phyloP scores from a whole-genome alignment of 2,797 vertebrate genomes.

The Eremophila alpestris region DNA sequence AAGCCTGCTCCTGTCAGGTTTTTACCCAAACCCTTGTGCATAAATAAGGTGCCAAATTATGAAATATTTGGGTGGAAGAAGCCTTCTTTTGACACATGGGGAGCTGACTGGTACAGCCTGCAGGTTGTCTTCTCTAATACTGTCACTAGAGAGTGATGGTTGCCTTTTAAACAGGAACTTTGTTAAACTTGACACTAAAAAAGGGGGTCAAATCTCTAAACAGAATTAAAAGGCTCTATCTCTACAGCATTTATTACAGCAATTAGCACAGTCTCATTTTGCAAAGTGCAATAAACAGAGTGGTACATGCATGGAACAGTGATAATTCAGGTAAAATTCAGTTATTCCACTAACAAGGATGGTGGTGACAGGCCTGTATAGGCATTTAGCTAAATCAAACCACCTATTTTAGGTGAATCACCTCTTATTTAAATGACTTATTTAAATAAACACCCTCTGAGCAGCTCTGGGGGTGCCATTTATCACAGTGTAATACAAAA shows the following conservation, averaged over 20 bases:
- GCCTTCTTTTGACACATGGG: accelerated
- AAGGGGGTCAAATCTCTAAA: slow-evolving; percentile 35
- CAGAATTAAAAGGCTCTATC: slow-evolving; percentile 9
- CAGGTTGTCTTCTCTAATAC: neutral
- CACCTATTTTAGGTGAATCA: slow-evolving; percentile 96
- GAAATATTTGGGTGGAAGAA: neutral
- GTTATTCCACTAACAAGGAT: slow-evolving; percentile 82
- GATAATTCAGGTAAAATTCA: slow-evolving; percentile 90
- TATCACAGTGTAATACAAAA: slow-evolving; percentile 93
- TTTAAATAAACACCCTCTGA: slow-evolving; percentile 88
- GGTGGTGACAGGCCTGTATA: slow-evolving; percentile 81
- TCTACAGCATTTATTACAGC: neutral
- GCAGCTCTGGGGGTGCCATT: slow-evolving; percentile 88
- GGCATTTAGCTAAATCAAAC: slow-evolving; percentile 85
- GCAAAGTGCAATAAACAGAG: slow-evolving; percentile 82
- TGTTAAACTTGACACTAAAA: slow-evolving; percentile 36
- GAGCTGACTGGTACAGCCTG: neutral
- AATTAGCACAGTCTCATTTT: slow-evolving; percentile 82
- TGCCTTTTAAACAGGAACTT: neutral
- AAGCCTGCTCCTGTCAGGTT: neutral
- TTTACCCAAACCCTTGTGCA: neutral
- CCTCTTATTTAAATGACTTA: slow-evolving; percentile 93
- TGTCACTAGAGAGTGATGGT: neutral
- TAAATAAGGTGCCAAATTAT: neutral
- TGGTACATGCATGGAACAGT: slow-evolving; percentile 79